Evolutionary conservation across 2,888 invertebrate genomes (phyloP).

Genomic region (Nematopogon swammerdamellus): DNA sequence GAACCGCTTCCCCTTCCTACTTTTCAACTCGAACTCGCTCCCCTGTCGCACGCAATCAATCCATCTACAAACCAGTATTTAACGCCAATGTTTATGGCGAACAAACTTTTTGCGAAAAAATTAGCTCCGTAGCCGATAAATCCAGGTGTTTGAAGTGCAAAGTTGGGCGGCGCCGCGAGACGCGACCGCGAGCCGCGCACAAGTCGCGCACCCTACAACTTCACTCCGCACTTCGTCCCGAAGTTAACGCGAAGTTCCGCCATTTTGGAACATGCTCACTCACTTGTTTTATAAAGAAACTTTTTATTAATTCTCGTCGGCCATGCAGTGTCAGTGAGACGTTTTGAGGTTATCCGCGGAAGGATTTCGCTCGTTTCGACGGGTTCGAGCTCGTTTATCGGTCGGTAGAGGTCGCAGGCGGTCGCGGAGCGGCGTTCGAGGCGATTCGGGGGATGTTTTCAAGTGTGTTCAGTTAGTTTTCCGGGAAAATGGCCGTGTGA

Average conservation of each 20-base stretch:
- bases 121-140: background rate
- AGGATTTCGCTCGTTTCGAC: slow-evolving; percentile 27
- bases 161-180: slow-evolving; percentile 44
- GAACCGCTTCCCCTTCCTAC: slow-evolving; percentile 26
- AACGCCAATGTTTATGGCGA: background rate
- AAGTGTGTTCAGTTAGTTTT: slow-evolving; percentile 44
- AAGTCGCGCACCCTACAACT: slow-evolving; percentile 52
- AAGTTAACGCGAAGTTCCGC: slow-evolving; percentile 59
- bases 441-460: slow-evolving; percentile 44
- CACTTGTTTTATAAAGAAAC: slow-evolving; percentile 61
- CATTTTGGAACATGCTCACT: slow-evolving; percentile 61
- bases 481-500: slow-evolving; percentile 40
- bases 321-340: slow-evolving; percentile 57
- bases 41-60: background rate
- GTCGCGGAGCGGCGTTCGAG: slow-evolving; percentile 30
- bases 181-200: slow-evolving; percentile 26
- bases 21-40: slow-evolving; percentile 21
- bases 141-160: slow-evolving; percentile 14
- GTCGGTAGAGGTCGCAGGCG: slow-evolving; percentile 10
- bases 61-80: background rate
- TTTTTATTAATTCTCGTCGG: slow-evolving; percentile 60
- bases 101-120: background rate
- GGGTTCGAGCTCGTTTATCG: background rate
- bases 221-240: slow-evolving; percentile 55
- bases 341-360: slow-evolving; percentile 53